Base-by-base conservation (phyloP, 2,113 vertebrate genomes). In the Caracal caracal region DNA sequence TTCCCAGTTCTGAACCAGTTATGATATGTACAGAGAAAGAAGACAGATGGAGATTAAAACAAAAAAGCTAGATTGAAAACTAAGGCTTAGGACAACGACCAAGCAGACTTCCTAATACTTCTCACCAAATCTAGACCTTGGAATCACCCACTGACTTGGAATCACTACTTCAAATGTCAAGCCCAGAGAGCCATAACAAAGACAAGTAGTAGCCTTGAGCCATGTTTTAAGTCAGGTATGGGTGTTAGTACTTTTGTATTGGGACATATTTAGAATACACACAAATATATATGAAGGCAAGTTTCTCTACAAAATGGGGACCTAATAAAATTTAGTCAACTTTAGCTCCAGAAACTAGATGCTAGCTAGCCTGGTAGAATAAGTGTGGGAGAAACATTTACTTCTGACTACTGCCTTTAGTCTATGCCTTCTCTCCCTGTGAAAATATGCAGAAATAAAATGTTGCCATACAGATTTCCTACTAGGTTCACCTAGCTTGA, bases 51-150 rank as follows among this genome's bases (percentile, higher is more conserved):
- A 85, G 19, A 84, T 78, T 93, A 75, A 88, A 93, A 65, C 37
- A 82, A 93, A 86, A 92, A 96, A 82, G 37, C 35, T 80, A 73
- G 8, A 35, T 66, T 93, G 79, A 93, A 93, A 91, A 79, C 40
- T 82, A 86, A 43, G 49, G 66, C 61, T 96, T 93, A 56, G 73
- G 37, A 70, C 26, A 81, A 63, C 66, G 92, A 47, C 76, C 47
- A 78, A 4, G 78, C 79, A 80, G n/a, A 35, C 86, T 88, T 94
- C 28, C 71, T 85, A 88, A 84, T 95, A 76, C 59, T 94, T 73
- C 88, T 91, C 24, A 93, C 49, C 8, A 63, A 93, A 12, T 95
- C 66, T 93, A 90, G 51, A 78, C 70, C 43, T 43, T 81, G n/a
- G 35, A 92, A 37, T 89, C 61, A 83, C 75, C 75, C 47, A 53